Conservation (phyloP, 2,888 invertebrate genomes). For the Calliphora vomitoria region DNA sequence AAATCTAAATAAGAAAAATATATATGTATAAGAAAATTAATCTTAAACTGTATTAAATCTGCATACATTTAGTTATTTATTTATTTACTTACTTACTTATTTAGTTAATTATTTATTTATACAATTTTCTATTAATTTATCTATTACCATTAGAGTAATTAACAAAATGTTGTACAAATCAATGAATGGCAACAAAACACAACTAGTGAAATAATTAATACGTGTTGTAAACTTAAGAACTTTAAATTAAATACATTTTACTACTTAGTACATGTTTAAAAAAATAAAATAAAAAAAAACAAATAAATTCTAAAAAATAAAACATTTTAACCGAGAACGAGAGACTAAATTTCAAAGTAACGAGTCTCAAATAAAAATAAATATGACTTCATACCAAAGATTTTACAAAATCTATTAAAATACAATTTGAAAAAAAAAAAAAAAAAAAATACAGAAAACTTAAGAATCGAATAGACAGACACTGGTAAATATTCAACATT, state of each 20-base stretch:
- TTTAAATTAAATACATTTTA: conserved; percentile 46
- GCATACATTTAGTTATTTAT: background rate
- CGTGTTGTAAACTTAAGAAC: conserved; percentile 28
- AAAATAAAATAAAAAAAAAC: background rate
- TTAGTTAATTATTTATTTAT: conserved; percentile 9
- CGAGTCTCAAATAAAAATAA: conserved; percentile 65
- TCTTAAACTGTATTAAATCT: background rate
- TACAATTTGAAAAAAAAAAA: conserved; percentile 49
- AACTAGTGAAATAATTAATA: conserved; percentile 22
- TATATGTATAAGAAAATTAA: background rate
- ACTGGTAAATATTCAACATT: background rate
- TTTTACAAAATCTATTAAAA: conserved; percentile 56
- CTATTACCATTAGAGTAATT: background rate
- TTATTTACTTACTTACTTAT: background rate
- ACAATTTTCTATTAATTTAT: background rate
- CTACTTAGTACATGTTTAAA: background rate
- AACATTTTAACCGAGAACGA: conserved; percentile 47
- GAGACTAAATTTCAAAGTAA: conserved; percentile 54
- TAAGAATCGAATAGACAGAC: conserved; percentile 8
- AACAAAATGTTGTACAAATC: conserved; percentile 50
- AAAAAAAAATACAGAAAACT: conserved; percentile 16
- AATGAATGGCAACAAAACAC: background rate
- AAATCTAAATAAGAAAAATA: background rate
- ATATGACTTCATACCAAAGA: conserved; percentile 70
- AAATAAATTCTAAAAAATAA: conserved; percentile 42